Percentiles rank a stretch among this genome's conserved stretches.
Conservation (phyloP, 2,888 invertebrate genomes). For the Lithophane socia region DNA sequence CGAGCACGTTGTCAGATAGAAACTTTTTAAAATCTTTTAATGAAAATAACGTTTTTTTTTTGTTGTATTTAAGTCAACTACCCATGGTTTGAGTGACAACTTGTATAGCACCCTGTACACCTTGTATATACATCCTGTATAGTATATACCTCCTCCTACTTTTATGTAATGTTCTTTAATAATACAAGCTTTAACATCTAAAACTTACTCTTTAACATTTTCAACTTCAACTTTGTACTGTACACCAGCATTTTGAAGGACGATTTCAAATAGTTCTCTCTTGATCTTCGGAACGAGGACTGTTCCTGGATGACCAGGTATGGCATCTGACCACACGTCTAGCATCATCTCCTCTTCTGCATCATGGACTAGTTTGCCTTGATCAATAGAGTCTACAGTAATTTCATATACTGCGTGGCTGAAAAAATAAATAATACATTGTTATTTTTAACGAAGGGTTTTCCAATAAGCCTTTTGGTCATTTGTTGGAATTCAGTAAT, state of each 20-base stretch:
- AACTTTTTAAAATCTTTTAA: too few relatives aligned
- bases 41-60: too few relatives aligned
- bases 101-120: too few relatives aligned
- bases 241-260: constrained; percentile 68
- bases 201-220: constrained; percentile 81
- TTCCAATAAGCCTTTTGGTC: neutral
- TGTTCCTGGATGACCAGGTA: constrained; percentile 70
- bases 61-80: too few relatives aligned
- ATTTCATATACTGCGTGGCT: constrained; percentile 79
- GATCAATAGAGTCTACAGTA: constrained; percentile 66
- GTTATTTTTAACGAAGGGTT: neutral
- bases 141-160: neutral
- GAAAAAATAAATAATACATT: constrained; percentile 44
- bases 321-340: constrained; percentile 76
- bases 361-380: constrained; percentile 70
- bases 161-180: neutral
- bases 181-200: neutral
- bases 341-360: constrained; percentile 68
- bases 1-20: too few relatives aligned
- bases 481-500: neutral
- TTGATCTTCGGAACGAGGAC: constrained; percentile 73
- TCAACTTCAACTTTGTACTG: constrained; percentile 70
- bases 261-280: constrained; percentile 69
- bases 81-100: too few relatives aligned
- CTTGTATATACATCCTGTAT: too few relatives aligned